Evolutionary conservation across 1,140 invertebrate genomes (phyloP).

Genomic region (Aradophagus sp.): DNA sequence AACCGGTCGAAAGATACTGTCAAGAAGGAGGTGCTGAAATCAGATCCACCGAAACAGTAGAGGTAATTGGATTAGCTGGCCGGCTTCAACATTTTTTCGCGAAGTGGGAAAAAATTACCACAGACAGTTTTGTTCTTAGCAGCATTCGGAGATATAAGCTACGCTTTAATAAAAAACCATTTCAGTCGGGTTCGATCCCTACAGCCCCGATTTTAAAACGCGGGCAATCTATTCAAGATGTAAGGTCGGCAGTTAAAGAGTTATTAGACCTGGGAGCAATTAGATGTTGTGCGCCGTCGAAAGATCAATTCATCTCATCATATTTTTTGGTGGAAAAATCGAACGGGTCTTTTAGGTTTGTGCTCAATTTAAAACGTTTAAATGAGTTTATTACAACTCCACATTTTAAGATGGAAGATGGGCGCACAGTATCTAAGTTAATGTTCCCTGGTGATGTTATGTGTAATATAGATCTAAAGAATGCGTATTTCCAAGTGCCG

Average conservation of each 20-base stretch:
- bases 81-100: no score
- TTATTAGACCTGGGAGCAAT: neutral
- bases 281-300: neutral
- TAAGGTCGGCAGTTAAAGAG: neutral
- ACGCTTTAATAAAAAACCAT: no score
- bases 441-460: neutral
- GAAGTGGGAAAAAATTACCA: no score
- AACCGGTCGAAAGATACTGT: no score
- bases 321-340: neutral
- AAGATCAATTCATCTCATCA: neutral
- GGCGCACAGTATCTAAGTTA: neutral
- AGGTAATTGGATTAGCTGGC: no score
- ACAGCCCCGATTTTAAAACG: no score
- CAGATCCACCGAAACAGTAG: no score
- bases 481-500: slow-evolving; percentile 1
- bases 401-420: slow-evolving; percentile 5
- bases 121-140: no score
- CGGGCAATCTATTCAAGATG: no score
- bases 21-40: no score
- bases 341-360: neutral
- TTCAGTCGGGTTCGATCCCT: no score
- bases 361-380: neutral
- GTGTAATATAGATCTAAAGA: neutral
- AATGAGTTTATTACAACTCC: neutral
- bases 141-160: no score